phyloP scores from a whole-genome alignment of 2,113 vertebrate genomes.

The Cyanocitta stelleri region DNA sequence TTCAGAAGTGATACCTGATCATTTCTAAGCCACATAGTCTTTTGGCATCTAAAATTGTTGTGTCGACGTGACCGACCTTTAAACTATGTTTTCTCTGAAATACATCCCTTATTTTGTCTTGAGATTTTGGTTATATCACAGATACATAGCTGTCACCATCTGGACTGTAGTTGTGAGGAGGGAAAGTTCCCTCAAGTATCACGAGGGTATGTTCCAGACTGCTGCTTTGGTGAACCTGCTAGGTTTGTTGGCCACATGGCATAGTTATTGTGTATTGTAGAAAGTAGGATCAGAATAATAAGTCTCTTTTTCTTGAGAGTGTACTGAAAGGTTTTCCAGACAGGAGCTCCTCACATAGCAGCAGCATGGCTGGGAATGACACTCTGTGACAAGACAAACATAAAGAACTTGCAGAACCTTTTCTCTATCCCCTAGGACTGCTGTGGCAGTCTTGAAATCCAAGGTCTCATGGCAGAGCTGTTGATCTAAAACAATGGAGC shows the following conservation, averaged over 20 bases:
- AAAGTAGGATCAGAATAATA: not conserved
- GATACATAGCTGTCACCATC: not conserved
- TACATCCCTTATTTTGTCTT: not conserved
- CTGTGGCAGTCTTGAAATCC: not conserved
- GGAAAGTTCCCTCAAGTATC: not conserved
- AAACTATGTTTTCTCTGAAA: not conserved
- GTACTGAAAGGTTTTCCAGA: not conserved
- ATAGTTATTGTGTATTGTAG: not conserved
- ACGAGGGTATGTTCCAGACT: not conserved
- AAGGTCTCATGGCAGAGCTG: not conserved
- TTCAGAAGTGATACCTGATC: not conserved
- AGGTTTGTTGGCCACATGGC: not conserved
- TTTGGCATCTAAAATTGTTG: not conserved
- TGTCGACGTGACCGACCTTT: not conserved
- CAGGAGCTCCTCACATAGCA: not conserved
- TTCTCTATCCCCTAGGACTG: not conserved
- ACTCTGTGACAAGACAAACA: not conserved
- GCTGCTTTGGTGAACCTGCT: not conserved
- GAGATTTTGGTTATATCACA: not conserved
- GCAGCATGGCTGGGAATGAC: not conserved
- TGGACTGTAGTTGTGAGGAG: not conserved
- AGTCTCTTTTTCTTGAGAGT: not conserved
- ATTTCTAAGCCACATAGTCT: not conserved
- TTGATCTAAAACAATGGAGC: not conserved
- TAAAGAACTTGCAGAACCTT: not conserved